Evolutionary conservation across 1,140 invertebrate genomes (phyloP), one percentile per base, ranked within the genome.

Genomic region (Solenopsis invicta): DNA sequence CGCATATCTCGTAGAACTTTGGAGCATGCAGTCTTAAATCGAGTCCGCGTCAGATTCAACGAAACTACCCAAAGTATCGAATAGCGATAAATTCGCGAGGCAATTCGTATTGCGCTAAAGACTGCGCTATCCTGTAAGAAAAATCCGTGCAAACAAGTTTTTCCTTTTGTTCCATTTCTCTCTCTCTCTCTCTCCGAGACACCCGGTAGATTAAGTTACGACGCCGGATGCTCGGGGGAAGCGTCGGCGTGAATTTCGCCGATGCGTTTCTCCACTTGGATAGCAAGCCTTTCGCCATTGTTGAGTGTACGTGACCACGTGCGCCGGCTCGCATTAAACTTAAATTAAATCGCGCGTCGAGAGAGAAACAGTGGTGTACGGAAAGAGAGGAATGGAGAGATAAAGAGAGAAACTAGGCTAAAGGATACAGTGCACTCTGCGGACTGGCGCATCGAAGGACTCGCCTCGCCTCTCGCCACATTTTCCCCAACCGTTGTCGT

Each of bases 261-360:
- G 80, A 84, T 84, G 80, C 80, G 80, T 84, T 75, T 84, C 80
- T 84, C 54, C 9, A 84, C 69, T 74, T 50, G 80, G 69, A 75
- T 61, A 74, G 54, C 64, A 56, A 74, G 80, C 54, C 54, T 75
- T 21, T 84, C 80, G 69, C 80, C 54, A 75, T 84, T 84, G 64
- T 86, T 69, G 75, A 81, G 52, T 52, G 85, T 86, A 78, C 84
- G 62, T 80, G 59, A 86, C 75, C 75, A 80, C 74, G 84, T 80
- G 85, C 62, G 75, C 84, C 13, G 29, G 71, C 37, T 78, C 61
- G 84, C 75, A 80, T 61, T 81, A 80, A 69, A 80, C 50, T 80
- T 81, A 78, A 80, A 86, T 86, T 81, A 67, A 86, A 86, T 81
- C 37, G 84, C 75, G 62, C 77, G 85, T 67, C 37, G 52, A 59